Percentiles rank a stretch among this genome's conserved stretches.
phyloP scores from a whole-genome alignment of 2,888 invertebrate species.

The Terebella lapidaria region DNA sequence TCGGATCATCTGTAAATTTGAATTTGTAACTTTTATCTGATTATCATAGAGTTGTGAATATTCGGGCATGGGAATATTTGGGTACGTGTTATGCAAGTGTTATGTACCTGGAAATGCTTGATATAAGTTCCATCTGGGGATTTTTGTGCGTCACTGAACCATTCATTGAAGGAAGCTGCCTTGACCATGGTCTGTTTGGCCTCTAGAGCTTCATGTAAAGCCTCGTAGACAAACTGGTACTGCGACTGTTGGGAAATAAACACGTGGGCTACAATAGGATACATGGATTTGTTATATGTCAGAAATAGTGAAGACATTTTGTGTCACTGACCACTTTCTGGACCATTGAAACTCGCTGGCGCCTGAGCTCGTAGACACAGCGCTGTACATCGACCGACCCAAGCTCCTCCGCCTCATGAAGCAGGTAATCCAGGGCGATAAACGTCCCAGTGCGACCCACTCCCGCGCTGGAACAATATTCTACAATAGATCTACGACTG shows the following conservation, averaged over 20 bases:
- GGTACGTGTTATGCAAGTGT: no score
- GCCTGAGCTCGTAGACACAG: neutral
- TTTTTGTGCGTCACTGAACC: neutral
- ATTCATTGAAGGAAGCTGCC: neutral
- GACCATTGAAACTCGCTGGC: neutral
- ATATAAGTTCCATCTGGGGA: neutral
- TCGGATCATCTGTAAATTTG: no score
- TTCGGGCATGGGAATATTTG: no score
- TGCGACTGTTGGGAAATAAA: neutral
- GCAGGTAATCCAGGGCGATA: neutral
- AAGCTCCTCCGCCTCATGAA: neutral
- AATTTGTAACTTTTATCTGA: no score
- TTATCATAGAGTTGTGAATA: no score
- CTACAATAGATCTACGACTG: no score
- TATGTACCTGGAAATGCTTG: neutral
- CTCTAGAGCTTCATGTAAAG: neutral
- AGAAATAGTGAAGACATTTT: no score
- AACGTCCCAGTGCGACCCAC: neutral
- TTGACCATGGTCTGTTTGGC: neutral
- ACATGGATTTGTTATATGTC: no score
- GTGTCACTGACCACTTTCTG: neutral
- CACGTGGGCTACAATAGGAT: neutral
- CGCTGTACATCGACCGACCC: neutral
- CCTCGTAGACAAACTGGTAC: neutral
- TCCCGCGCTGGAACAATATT: neutral